phyloP scores from a whole-genome alignment of 1,140 invertebrate species.

The Globodera rostochiensis region DNA sequence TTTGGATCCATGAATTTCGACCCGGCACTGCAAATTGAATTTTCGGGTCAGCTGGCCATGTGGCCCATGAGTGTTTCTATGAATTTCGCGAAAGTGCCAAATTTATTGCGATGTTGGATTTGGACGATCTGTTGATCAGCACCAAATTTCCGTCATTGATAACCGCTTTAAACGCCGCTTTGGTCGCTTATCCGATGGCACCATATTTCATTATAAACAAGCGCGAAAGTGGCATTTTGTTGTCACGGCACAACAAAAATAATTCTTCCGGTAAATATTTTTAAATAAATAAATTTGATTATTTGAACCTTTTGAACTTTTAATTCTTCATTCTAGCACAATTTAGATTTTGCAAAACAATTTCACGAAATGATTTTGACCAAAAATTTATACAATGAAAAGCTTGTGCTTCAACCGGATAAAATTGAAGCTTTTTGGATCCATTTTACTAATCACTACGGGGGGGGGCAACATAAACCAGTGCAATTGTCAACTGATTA shows the following conservation, averaged over 20 bases:
- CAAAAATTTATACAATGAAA: constrained; percentile 30
- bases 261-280: too few species aligned
- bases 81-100: constrained; percentile 49
- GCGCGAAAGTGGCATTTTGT: constrained; percentile 25
- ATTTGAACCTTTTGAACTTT: too few species aligned
- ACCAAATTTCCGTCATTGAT: neutral
- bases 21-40: constrained; percentile 34
- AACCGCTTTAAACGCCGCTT: neutral
- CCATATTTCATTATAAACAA: constrained; percentile 27
- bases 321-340: too few species aligned
- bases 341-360: neutral
- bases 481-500: constrained; percentile 23
- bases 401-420: constrained; percentile 14
- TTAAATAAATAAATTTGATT: too few species aligned
- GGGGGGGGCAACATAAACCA: neutral
- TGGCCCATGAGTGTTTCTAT: constrained; percentile 41
- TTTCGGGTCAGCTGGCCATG: constrained; percentile 29
- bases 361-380: constrained; percentile 8
- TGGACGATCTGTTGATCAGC: constrained; percentile 45
- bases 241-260: neutral
- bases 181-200: neutral
- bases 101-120: constrained; percentile 45
- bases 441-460: constrained; percentile 5
- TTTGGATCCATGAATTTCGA: constrained; percentile 33
- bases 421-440: constrained; percentile 20